Evolutionary conservation across 2,797 vertebrate genomes (phyloP).

Genomic region (Epinephelus coioides): DNA sequence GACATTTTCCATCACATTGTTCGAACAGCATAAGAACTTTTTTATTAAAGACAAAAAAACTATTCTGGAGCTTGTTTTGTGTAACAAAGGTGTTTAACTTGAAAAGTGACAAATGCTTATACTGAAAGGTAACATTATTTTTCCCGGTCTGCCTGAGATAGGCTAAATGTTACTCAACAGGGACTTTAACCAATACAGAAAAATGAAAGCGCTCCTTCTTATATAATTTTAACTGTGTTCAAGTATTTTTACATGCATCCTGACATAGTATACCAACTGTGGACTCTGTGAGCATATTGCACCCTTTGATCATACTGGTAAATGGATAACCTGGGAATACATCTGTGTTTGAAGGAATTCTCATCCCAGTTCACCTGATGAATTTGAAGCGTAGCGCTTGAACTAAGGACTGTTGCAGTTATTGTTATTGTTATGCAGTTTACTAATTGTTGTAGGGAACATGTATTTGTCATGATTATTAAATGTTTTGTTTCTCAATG

Average conservation of each 20-base stretch:
- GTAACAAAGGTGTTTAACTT: conserved; percentile 21
- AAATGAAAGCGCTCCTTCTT: background rate
- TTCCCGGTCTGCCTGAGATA: background rate
- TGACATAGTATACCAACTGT: conserved; percentile 27
- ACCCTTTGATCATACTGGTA: conserved; percentile 57
- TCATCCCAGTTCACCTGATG: conserved; percentile 10
- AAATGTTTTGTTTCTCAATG: conserved; percentile 7
- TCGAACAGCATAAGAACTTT: conserved; percentile 9
- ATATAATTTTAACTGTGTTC: conserved; percentile 37
- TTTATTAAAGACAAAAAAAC: background rate
- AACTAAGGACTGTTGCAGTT: conserved; percentile 2
- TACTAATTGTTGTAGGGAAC: background rate
- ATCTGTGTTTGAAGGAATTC: conserved; percentile 19
- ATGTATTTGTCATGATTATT: conserved; percentile 1
- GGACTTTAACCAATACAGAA: conserved; percentile 3
- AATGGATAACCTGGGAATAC: conserved; percentile 38
- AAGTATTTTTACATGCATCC: conserved; percentile 39
- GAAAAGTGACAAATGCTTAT: conserved; percentile 28
- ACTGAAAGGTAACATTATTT: conserved; percentile 11
- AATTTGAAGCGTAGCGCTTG: conserved; percentile 10
- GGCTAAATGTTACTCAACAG: conserved; percentile 22
- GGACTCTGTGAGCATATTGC: conserved; percentile 35
- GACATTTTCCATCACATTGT: conserved; percentile 8
- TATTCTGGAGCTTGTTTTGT: background rate
- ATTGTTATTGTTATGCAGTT: conserved; percentile 9